phyloP scores from a whole-genome alignment of 2,113 vertebrate species.

The Callorhinus ursinus region DNA sequence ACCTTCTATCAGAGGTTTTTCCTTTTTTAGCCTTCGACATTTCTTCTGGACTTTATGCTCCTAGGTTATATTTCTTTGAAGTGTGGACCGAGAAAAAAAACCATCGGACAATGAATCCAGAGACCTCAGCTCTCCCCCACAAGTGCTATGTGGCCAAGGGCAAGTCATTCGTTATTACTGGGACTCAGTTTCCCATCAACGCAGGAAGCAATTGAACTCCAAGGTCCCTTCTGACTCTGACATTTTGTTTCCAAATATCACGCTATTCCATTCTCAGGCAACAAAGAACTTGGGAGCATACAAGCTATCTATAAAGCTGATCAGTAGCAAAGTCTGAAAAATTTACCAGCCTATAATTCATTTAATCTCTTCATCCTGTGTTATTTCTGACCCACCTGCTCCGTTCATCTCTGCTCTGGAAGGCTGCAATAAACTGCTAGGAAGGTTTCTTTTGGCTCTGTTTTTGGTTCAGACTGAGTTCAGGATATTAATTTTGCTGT shows the following conservation, averaged over 20 bases:
- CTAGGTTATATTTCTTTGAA: background rate
- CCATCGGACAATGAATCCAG: background rate
- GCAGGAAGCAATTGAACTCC: background rate
- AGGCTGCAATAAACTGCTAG: background rate
- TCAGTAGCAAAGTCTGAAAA: background rate
- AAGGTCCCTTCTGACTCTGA: background rate
- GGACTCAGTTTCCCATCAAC: background rate
- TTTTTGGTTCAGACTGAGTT: conserved; percentile 75
- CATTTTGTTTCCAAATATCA: conserved; percentile 27
- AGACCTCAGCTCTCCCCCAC: background rate
- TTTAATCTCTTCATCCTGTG: background rate
- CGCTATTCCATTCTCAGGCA: background rate
- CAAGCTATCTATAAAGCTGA: background rate
- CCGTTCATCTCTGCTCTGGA: background rate
- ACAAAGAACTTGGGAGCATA: background rate
- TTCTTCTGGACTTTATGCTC: background rate
- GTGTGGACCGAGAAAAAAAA: background rate
- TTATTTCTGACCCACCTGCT: conserved; percentile 22
- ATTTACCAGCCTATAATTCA: background rate
- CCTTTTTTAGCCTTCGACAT: background rate
- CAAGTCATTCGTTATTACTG: background rate
- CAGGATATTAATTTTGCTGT: conserved; percentile 75
- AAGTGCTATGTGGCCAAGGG: background rate
- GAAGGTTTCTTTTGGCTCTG: conserved; percentile 69
- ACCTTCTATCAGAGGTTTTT: background rate